phyloP scores from a whole-genome alignment of 2,888 invertebrate genomes.

The Coremacera marginata region DNA sequence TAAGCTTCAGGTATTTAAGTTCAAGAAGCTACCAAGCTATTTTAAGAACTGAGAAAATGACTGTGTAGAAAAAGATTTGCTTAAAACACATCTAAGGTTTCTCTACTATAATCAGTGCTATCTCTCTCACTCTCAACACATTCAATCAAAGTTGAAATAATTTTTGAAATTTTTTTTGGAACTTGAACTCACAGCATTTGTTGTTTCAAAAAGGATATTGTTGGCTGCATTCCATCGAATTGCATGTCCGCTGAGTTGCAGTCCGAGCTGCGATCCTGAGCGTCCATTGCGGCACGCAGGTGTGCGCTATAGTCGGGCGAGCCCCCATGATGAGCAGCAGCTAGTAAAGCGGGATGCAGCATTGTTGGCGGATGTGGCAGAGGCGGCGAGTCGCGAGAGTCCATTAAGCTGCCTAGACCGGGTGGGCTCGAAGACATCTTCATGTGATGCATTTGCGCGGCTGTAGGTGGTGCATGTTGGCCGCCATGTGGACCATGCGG shows the following conservation, averaged over 20 bases:
- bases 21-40: not conserved
- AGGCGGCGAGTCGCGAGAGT: slow-evolving; percentile 84
- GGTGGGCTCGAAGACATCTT: slow-evolving; percentile 73
- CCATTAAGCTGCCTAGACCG: slow-evolving; percentile 75
- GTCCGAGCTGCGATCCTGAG: slow-evolving; percentile 88
- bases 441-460: slow-evolving; percentile 69
- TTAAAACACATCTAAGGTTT: not conserved
- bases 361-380: slow-evolving; percentile 87
- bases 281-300: slow-evolving; percentile 81
- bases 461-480: slow-evolving; percentile 70
- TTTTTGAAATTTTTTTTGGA: not conserved
- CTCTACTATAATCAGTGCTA: too few relatives aligned
- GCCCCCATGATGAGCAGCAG: slow-evolving; percentile 84
- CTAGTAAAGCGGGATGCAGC: slow-evolving; percentile 86
- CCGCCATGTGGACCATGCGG: slow-evolving; percentile 69
- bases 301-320: slow-evolving; percentile 83
- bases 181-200: slow-evolving; percentile 58
- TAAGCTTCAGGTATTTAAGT: not conserved
- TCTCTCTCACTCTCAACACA: not conserved
- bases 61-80: not conserved
- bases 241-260: slow-evolving; percentile 91
- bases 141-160: not conserved
- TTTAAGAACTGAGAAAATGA: not conserved
- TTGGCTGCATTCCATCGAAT: slow-evolving; percentile 93
- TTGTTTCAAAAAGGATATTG: slow-evolving; percentile 91